Evolutionary conservation across 2,888 invertebrate species (phyloP).

Genomic region (Drosophila cognata): DNA sequence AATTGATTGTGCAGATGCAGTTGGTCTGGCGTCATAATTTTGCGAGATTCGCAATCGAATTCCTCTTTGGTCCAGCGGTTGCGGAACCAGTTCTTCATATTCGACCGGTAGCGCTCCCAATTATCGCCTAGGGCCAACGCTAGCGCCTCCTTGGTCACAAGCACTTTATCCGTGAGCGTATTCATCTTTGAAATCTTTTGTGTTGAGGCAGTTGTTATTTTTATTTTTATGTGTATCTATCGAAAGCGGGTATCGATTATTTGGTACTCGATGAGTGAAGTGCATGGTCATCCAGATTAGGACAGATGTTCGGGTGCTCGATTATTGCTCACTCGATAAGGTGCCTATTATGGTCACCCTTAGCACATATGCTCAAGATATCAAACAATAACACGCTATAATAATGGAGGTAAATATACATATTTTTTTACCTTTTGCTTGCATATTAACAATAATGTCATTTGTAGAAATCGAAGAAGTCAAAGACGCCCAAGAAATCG

Average conservation of each 20-base stretch:
- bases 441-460: background rate
- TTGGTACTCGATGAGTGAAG: background rate
- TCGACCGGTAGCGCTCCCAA: conserved; percentile 89
- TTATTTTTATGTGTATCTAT: background rate
- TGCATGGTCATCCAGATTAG: conserved; percentile 6
- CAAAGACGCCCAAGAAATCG: conserved; percentile 57
- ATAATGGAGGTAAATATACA: conserved; percentile 41
- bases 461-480: conserved; percentile 61
- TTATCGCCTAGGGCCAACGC: conserved; percentile 88
- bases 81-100: conserved; percentile 91
- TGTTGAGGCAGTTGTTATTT: background rate
- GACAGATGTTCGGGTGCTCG: no score
- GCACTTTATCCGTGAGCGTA: conserved; percentile 78
- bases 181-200: conserved; percentile 58
- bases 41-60: conserved; percentile 92
- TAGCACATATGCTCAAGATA: conserved; percentile 9
- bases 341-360: conserved; percentile 6
- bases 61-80: conserved; percentile 92
- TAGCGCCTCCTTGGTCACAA: conserved; percentile 80
- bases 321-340: background rate
- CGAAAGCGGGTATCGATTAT: conserved; percentile 26
- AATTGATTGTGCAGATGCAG: conserved; percentile 94
- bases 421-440: background rate
- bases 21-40: conserved; percentile 90
- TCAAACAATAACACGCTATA: conserved; percentile 38